phyloP scores from a whole-genome alignment of 2,888 invertebrate genomes.

The Rhopalosiphum nymphaeae region DNA sequence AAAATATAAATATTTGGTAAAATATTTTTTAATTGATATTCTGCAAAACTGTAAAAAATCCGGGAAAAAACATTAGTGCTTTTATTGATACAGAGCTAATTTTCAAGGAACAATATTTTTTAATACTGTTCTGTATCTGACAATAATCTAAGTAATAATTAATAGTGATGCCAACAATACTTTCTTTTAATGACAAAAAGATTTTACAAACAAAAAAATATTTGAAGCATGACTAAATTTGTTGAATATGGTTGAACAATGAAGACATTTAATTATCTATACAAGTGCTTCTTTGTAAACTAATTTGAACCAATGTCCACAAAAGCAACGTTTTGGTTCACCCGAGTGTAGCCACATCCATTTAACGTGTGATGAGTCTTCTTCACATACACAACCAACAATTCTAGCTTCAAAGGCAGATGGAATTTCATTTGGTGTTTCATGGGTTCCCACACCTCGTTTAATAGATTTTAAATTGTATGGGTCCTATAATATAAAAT shows the following conservation, averaged over 20 bases:
- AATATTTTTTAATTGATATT: slow-evolving; percentile 20
- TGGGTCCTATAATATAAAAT: slow-evolving; percentile 74
- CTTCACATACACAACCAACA: slow-evolving; percentile 96
- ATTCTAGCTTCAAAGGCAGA: slow-evolving; percentile 91
- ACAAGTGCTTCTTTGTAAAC: slow-evolving; percentile 67
- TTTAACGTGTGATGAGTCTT: slow-evolving; percentile 88
- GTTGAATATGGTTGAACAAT: slow-evolving; percentile 42
- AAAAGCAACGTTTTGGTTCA: slow-evolving; percentile 90
- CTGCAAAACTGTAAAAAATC: background rate
- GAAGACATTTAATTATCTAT: slow-evolving; percentile 22
- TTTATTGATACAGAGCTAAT: slow-evolving; percentile 31
- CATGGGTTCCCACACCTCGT: slow-evolving; percentile 85
- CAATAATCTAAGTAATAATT: slow-evolving; percentile 48
- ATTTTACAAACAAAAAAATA: slow-evolving; percentile 56
- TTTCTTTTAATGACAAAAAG: slow-evolving; percentile 56
- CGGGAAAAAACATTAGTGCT: background rate
- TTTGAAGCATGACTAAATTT: slow-evolving; percentile 54
- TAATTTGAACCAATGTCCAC: slow-evolving; percentile 97
- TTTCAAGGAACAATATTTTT: slow-evolving; percentile 15
- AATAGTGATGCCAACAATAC: slow-evolving; percentile 42
- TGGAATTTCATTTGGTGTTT: slow-evolving; percentile 88
- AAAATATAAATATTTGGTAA: background rate
- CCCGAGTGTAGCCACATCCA: slow-evolving; percentile 97
- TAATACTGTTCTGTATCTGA: slow-evolving; percentile 3
- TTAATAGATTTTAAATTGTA: slow-evolving; percentile 87